Evolutionary conservation across 2,888 invertebrate species (phyloP), one percentile per base, ranked within the genome.

Genomic region (Oligia strigilis): DNA sequence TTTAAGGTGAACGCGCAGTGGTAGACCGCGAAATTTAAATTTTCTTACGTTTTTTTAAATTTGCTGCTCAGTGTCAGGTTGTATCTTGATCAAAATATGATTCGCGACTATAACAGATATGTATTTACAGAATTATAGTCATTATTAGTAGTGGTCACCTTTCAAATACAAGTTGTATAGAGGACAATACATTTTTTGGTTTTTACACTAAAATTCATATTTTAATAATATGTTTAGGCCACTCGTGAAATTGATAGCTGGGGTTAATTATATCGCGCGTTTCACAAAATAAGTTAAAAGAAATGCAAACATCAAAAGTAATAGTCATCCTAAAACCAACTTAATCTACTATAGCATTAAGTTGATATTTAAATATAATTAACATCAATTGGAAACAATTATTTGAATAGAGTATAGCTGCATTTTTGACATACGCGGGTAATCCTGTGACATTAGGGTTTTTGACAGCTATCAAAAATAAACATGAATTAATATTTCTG

Each of bases 131-230:
- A 40, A 40, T 40, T 40, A 40, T 40, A 6, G 40, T 40, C 5
- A 6, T 40, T 40, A 40, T 29, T 29, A 29, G 29, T 29, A 29
- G 29, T 23, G 58, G 1, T 23, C 6, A 58, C 3, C 1, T 23
- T 58, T 23, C 58, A 23, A 9, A 58, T 58, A 58, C 23, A 58
- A 11, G 23, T 23, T 58, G 9, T 58, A 58, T 9, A 55, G 14
- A 71, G 5, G 13, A n/a, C 17, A 71, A 71, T 71, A 71, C 60
- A 62, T 40, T n/a, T 72, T 71, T 65, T 64, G n/a, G 64, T 72
- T 52, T 62, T n/a, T 65, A 72, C 13, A 72, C 72, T 72, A 72
- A 72, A 72, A 64, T 72, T 40, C 65, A 40, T 72, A 29, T 29
- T 29, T 72, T 17, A 72, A 72, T n/a, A 36, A 17, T 71, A 23